Percentiles rank a stretch among this genome's conserved stretches.
Evolutionary conservation across 2,888 invertebrate genomes (phyloP).

Genomic region (Campaea margaritaria): DNA sequence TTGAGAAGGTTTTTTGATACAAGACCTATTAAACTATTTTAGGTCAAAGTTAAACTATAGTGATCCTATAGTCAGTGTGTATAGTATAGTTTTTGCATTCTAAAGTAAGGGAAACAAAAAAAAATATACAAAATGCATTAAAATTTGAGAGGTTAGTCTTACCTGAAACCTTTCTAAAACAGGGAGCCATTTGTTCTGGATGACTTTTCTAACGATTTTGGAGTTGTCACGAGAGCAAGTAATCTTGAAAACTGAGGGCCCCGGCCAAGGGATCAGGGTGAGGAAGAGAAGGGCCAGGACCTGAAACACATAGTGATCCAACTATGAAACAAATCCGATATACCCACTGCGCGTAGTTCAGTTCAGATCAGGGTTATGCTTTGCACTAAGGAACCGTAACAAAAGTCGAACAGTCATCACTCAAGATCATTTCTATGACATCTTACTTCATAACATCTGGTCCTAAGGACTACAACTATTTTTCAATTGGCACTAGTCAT

Average conservation of each 20-base stretch:
- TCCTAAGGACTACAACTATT: background rate
- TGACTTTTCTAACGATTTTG: constrained; percentile 93
- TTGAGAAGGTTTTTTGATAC: no score
- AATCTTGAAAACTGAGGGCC: constrained; percentile 93
- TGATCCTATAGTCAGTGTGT: no score
- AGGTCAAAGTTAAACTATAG: no score
- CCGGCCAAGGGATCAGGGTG: constrained; percentile 95
- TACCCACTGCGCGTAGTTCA: no score
- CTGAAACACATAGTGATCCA: constrained; percentile 88
- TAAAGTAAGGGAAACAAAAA: no score
- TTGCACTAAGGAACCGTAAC: no score
- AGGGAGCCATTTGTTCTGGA: constrained; percentile 96
- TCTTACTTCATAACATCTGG: background rate
- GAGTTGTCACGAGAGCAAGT: constrained; percentile 95
- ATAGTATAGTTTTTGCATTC: no score
- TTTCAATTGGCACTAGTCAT: no score
- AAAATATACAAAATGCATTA: background rate
- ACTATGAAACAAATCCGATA: background rate
- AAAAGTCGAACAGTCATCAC: no score
- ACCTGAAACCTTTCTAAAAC: constrained; percentile 94
- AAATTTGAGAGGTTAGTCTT: constrained; percentile 30
- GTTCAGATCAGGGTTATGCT: no score
- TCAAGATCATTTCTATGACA: no score
- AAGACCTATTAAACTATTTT: no score
- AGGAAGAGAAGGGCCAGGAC: constrained; percentile 92